These are phyloP conservation scores for Garrulus glandarius DNA, from an alignment of 2,797 vertebrate genomes.

Conservation along the genomic window DNA sequence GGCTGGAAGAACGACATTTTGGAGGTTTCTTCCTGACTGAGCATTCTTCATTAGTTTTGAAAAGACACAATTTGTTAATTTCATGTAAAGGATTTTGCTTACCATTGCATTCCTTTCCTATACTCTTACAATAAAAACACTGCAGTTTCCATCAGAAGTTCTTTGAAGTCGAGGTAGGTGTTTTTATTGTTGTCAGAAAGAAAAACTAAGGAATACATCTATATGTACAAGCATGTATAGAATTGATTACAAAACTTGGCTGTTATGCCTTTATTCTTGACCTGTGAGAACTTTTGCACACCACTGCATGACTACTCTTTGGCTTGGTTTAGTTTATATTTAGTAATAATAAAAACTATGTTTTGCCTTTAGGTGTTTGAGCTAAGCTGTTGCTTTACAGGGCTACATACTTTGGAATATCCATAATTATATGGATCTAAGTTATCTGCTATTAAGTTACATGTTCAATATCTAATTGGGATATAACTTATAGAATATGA, in stretches of 20 bases:
- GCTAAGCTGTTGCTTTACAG: neutral
- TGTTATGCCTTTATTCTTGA: neutral
- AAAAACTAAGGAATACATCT: neutral
- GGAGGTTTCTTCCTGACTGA: neutral
- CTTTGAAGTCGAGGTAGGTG: neutral
- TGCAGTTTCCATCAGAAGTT: neutral
- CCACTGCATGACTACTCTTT: neutral
- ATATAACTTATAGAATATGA: neutral
- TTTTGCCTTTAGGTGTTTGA: neutral
- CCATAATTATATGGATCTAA: neutral
- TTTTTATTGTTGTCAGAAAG: neutral
- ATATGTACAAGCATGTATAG: neutral
- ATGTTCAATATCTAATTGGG: fast-evolving
- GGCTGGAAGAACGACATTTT: neutral
- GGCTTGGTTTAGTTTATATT: neutral
- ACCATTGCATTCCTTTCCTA: neutral
- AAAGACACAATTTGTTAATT: neutral
- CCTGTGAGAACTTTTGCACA: neutral
- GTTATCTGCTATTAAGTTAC: neutral
- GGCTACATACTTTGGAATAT: neutral
- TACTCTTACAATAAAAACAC: neutral
- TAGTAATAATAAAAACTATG: too few relatives aligned
- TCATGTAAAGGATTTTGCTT: neutral
- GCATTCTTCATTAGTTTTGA: neutral
- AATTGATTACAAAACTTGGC: neutral